phyloP scores from a whole-genome alignment of 2,888 invertebrate species.

The Dromius quadrimaculatus region DNA sequence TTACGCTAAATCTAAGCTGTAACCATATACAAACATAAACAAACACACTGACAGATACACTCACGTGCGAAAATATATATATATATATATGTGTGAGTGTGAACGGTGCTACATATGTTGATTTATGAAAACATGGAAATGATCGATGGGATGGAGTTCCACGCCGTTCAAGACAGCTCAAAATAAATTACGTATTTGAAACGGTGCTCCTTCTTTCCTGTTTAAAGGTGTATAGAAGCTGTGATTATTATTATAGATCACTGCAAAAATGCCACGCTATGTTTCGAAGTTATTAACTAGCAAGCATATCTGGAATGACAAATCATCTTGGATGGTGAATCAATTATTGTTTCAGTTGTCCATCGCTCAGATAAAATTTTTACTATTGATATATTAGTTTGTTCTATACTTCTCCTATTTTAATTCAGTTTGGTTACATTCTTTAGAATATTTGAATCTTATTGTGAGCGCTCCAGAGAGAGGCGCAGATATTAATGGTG shows the following conservation, averaged over 20 bases:
- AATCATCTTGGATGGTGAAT: no score
- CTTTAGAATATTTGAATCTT: no score
- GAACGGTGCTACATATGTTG: conserved; percentile 20
- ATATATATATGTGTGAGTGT: conserved; percentile 17
- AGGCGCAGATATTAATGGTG: no score
- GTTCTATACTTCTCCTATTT: no score
- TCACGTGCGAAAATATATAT: conserved; percentile 3
- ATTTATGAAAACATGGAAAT: conserved; percentile 34
- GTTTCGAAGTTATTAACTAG: no score
- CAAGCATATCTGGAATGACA: no score
- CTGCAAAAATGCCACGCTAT: background rate
- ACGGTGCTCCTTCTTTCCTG: conserved; percentile 1
- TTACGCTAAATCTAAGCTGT: conserved; percentile 18
- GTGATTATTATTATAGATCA: background rate
- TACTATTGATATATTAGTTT: no score
- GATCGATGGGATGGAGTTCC: conserved; percentile 26
- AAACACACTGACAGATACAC: background rate
- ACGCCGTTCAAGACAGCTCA: background rate
- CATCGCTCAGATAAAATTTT: no score
- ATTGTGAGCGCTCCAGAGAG: no score
- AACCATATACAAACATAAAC: conserved; percentile 19
- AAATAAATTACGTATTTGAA: conserved; percentile 16
- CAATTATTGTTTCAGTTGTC: no score
- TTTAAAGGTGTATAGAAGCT: background rate
- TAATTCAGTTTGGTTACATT: no score